A percentile compares a stretch with the other conserved stretches of the same genome.
Evolutionary conservation across 2,888 invertebrate genomes (phyloP).

Genomic region (Drosophila multiciliata): DNA sequence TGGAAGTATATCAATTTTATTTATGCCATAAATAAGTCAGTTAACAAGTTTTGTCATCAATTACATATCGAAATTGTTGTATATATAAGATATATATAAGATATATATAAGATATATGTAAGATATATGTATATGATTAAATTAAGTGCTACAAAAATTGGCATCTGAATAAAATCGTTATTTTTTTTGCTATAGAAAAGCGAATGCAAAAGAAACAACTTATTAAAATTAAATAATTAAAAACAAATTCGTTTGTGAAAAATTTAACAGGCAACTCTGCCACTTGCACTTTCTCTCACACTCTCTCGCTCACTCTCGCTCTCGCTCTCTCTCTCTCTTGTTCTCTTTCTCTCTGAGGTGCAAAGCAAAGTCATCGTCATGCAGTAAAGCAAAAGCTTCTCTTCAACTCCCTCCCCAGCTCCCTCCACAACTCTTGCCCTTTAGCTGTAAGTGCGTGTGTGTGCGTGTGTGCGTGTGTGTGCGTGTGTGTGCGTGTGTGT

Average conservation of each 20-base stretch:
- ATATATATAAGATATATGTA: too few species aligned
- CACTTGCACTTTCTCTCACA: neutral
- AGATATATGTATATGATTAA: neutral
- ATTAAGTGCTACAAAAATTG: neutral
- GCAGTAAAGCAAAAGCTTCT: neutral
- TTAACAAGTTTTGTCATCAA: too few species aligned
- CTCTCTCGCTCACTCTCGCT: neutral
- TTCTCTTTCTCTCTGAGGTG: slow-evolving; percentile 11
- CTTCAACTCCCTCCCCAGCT: neutral
- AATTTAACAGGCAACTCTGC: slow-evolving; percentile 36
- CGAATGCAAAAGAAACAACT: slow-evolving; percentile 36
- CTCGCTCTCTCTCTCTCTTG: neutral
- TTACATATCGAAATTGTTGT: too few species aligned
- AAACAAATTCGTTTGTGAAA: too few species aligned
- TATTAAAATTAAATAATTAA: too few species aligned
- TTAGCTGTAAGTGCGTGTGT: neutral
- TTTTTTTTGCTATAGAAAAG: neutral
- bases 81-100: too few species aligned
- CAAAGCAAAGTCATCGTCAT: slow-evolving; percentile 22
- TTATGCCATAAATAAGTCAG: neutral
- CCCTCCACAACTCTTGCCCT: neutral
- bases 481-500: slow-evolving; percentile 6
- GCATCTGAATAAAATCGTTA: neutral
- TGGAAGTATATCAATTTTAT: neutral
- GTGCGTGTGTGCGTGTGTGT: slow-evolving; percentile 4